These are phyloP conservation scores for Atlantisia rogersi DNA, from an alignment of 2,113 vertebrate species.

Conservation along the genomic window DNA sequence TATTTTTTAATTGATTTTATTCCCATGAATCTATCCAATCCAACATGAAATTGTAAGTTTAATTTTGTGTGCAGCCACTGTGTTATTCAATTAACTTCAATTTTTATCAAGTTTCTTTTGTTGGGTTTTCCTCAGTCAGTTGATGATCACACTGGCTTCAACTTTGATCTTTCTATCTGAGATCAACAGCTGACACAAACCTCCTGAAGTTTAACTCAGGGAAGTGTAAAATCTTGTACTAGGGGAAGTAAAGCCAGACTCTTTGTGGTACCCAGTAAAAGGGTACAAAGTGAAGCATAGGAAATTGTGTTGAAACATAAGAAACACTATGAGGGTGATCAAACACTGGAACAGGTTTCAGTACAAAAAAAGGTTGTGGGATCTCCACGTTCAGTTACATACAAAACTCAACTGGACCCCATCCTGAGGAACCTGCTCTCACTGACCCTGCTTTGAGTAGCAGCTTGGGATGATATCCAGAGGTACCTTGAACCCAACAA, in stretches of 20 bases:
- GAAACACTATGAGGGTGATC: neutral
- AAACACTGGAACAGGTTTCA: neutral
- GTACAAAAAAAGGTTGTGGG: accelerated
- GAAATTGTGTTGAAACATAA: neutral
- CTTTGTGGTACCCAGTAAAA: neutral
- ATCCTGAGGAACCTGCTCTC: neutral
- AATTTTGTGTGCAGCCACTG: neutral
- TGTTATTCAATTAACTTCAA: neutral
- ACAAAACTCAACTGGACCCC: neutral
- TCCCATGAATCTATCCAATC: neutral
- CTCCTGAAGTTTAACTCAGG: neutral
- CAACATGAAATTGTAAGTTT: neutral
- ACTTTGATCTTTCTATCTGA: neutral
- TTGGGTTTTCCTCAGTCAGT: neutral
- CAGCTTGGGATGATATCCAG: neutral
- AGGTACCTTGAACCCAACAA: neutral
- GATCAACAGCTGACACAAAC: neutral
- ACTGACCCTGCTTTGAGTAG: neutral
- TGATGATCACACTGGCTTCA: neutral
- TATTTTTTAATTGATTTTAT: neutral
- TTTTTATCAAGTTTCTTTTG: neutral
- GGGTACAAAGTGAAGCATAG: neutral
- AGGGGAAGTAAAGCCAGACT: neutral
- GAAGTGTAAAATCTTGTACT: neutral
- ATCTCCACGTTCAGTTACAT: neutral